A percentile compares a stretch with the other conserved stretches of the same genome.
These are phyloP conservation scores for Acronicta aceris DNA, from an alignment of 2,888 invertebrate species.

Conservation along the genomic window DNA sequence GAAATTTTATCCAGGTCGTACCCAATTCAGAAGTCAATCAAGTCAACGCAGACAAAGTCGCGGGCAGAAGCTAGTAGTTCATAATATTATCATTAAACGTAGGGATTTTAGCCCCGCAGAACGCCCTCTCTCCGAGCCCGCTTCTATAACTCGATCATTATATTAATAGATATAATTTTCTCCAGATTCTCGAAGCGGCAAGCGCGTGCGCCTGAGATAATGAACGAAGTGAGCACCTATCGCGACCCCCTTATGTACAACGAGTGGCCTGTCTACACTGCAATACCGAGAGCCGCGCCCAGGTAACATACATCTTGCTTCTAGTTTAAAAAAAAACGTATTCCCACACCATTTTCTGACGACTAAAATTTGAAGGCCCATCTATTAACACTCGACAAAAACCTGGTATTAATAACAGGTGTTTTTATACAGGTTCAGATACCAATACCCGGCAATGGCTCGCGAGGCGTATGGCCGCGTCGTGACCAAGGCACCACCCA, in stretches of 20 bases:
- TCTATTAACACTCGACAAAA: no score
- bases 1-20: no score
- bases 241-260: slow-evolving; percentile 95
- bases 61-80: no score
- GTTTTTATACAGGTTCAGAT: slow-evolving; percentile 75
- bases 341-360: no score
- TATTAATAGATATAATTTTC: slow-evolving; percentile 35
- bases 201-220: slow-evolving; percentile 95
- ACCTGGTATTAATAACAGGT: not conserved
- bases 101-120: no score
- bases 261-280: slow-evolving; percentile 93
- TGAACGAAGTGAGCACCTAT: slow-evolving; percentile 95
- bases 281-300: slow-evolving; percentile 81
- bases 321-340: no score
- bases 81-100: no score
- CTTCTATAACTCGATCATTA: no score
- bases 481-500: slow-evolving; percentile 91
- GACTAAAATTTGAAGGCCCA: no score
- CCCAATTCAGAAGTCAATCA: no score
- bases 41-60: no score
- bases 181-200: slow-evolving; percentile 95
- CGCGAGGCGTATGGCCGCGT: slow-evolving; percentile 93
- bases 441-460: slow-evolving; percentile 77
- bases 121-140: no score
- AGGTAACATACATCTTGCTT: slow-evolving; percentile 84